These are phyloP conservation scores for Pomatorhinus ruficollis DNA, from an alignment of 2,113 vertebrate species.

Conservation along the genomic window DNA sequence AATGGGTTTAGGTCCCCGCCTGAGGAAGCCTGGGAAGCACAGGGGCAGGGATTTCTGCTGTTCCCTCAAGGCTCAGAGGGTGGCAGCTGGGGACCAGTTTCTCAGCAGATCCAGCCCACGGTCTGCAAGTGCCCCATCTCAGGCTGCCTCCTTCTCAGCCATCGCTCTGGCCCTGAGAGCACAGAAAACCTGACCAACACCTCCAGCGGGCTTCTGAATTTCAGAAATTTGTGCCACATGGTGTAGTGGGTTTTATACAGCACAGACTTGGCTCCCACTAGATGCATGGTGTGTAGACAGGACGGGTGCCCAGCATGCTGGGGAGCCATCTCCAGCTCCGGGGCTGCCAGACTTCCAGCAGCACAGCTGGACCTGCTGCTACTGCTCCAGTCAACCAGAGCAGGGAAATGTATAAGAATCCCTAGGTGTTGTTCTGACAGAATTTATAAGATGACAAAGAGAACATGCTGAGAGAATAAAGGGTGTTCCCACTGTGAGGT, in stretches of 20 bases:
- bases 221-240: neutral
- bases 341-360: neutral
- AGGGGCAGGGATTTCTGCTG: neutral
- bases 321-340: neutral
- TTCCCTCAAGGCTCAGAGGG: neutral
- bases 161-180: neutral
- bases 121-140: fast-evolving
- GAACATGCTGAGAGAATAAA: neutral
- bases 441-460: neutral
- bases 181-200: neutral
- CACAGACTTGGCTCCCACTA: neutral
- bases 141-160: neutral
- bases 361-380: neutral
- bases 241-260: fast-evolving
- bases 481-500: neutral
- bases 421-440: neutral
- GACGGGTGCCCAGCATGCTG: fast-evolving
- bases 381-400: neutral
- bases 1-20: fast-evolving
- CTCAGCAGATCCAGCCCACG: neutral
- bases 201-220: neutral
- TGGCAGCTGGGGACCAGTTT: neutral
- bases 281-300: fast-evolving
- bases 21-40: neutral
- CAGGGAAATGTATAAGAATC: neutral